A percentile compares a stretch with the other conserved stretches of the same genome.
phyloP scores from a whole-genome alignment of 2,797 vertebrate species.

The Cuniculus paca region DNA sequence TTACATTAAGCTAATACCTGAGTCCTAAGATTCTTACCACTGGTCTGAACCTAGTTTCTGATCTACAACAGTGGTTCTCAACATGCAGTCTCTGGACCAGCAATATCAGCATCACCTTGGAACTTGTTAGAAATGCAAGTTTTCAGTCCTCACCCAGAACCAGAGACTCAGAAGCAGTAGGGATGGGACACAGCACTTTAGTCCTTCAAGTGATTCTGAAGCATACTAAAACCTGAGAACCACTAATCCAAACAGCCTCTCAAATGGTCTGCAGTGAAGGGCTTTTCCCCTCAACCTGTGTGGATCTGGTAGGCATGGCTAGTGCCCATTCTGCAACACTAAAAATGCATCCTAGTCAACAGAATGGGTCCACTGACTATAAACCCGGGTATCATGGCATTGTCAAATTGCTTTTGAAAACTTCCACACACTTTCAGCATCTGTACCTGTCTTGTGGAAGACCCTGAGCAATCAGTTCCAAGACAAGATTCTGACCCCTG shows the following conservation, averaged over 20 bases:
- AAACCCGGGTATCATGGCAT: too few species aligned
- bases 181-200: neutral
- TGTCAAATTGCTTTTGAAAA: neutral
- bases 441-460: neutral
- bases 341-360: neutral
- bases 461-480: neutral
- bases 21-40: neutral
- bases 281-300: neutral
- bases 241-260: neutral
- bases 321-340: neutral
- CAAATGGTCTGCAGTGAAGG: neutral
- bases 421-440: neutral
- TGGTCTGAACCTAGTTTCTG: neutral
- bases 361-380: too few species aligned
- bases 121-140: neutral
- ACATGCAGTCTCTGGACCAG: neutral
- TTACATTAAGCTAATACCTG: neutral
- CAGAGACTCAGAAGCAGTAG: neutral
- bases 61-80: neutral
- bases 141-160: neutral
- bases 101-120: neutral
- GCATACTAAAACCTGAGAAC: neutral
- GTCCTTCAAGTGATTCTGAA: neutral
- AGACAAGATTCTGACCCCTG: neutral
- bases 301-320: neutral